Evolutionary conservation across 2,113 vertebrate genomes (phyloP).

Genomic region (Puma concolor): DNA sequence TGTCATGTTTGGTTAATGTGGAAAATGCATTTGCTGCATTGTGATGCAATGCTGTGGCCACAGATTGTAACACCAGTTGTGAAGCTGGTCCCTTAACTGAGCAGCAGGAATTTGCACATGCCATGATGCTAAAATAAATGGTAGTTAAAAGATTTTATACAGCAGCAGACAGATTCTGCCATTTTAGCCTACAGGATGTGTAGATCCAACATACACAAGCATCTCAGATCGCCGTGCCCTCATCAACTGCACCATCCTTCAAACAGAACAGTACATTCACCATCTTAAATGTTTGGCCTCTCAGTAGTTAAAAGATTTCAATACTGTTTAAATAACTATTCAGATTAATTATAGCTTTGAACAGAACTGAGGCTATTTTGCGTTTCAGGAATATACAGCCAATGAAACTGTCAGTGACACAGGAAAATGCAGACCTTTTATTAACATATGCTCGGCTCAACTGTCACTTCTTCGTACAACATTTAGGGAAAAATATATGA

Average conservation of each 20-base stretch:
- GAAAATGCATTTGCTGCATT: constrained; percentile 91
- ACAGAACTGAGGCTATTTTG: constrained; percentile 79
- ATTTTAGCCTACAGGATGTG: constrained; percentile 81
- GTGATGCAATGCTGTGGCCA: constrained; percentile 86
- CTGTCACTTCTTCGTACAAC: constrained; percentile 69
- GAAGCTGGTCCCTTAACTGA: constrained; percentile 88
- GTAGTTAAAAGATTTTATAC: constrained; percentile 82
- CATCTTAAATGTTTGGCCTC: constrained; percentile 74
- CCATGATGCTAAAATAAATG: constrained; percentile 85
- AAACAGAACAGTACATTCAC: constrained; percentile 67
- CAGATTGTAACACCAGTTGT: constrained; percentile 87
- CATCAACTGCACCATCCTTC: constrained; percentile 60
- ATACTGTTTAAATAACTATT: constrained; percentile 73
- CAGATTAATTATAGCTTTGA: constrained; percentile 70
- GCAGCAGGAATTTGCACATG: constrained; percentile 88
- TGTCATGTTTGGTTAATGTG: constrained; percentile 98
- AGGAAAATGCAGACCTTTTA: constrained; percentile 78
- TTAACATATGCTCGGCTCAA: constrained; percentile 75
- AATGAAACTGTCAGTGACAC: constrained; percentile 76
- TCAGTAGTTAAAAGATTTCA: constrained; percentile 77
- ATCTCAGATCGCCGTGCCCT: constrained; percentile 59
- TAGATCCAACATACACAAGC: constrained; percentile 58
- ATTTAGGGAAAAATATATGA: constrained; percentile 57
- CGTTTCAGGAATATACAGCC: constrained; percentile 75
- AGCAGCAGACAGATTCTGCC: constrained; percentile 84